Base-by-base conservation (phyloP, 2,888 invertebrate species). In the Dione vanillae region DNA sequence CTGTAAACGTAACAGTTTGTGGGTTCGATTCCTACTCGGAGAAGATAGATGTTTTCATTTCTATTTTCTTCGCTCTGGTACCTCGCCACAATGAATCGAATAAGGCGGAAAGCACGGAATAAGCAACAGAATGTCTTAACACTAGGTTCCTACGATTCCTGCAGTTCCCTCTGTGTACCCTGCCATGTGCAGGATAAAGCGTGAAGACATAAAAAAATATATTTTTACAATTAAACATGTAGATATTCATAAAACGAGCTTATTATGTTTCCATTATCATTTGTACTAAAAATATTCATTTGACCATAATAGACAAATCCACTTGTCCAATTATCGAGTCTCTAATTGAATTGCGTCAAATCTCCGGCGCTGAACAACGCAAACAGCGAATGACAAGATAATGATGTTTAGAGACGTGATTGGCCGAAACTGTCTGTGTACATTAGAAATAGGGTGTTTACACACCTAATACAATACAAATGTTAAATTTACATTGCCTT, bases 371-470 rank as follows among this genome's bases (percentile, higher is more conserved):
- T 58, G 43, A 51, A 52, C 56, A 27, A 52, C 35, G 40, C 54
- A 72, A 65, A 69, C 47, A 72, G n/a, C 27, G 54, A 65, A 47
- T 67, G 58, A 70, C 68, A 68, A 66, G 67, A 47, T 69, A 69
- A 69, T 56, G 12, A 58, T 74, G 67, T 74, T 75, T 75, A 69
- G 66, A 49, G 40, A 52, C 41, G 45, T 62, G 67, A 75, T 74
- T 74, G 75, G 65, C 45, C 64, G 54, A 64, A 68, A 67, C 52
- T 52, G 20, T 49, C 51, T 52, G 65, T 65, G 35, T 40, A 16
- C 45, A 5, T 37, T 35, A n/a, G 62, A 37, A 37, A 35, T 41
- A 67, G 43, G 61, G 27, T 27, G 14, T 27, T 61, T 10, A n/a
- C 27, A 20, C n/a, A 27, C n/a, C 27, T 45, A 14, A 27, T n/a